These are phyloP conservation scores for Mormyrus hasselquistii DNA, from an alignment of 2,797 vertebrate species.

Conservation along the genomic window DNA sequence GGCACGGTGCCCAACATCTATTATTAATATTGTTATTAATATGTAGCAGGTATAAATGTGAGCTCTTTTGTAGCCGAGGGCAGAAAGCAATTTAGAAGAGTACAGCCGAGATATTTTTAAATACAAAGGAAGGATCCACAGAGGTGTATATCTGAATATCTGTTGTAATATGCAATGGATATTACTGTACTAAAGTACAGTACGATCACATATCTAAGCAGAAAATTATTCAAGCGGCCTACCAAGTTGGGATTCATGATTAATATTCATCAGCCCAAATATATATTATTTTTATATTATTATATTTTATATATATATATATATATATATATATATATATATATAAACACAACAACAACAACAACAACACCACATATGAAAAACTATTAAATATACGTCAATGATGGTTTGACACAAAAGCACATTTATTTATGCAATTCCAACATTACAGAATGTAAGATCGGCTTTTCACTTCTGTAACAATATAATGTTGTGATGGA, in stretches of 20 bases:
- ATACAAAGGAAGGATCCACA: constrained; percentile 12
- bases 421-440: constrained; percentile 30
- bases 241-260: neutral
- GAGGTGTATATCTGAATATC: neutral
- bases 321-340: neutral
- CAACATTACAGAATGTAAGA: constrained; percentile 26
- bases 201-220: neutral
- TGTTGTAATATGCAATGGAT: neutral
- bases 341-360: neutral
- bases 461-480: constrained; percentile 20
- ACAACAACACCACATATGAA: no score
- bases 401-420: constrained; percentile 31
- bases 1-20: constrained; percentile 22
- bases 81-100: constrained; percentile 13
- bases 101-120: constrained; percentile 26
- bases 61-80: constrained; percentile 25
- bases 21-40: constrained; percentile 37
- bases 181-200: neutral
- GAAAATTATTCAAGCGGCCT: neutral
- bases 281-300: no score
- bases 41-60: constrained; percentile 36
- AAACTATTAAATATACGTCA: constrained; percentile 18
- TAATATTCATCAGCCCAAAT: neutral
- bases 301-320: neutral
- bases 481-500: constrained; percentile 19